Conservation (phyloP, 2,797 vertebrate genomes). For the Ataeniobius toweri region DNA sequence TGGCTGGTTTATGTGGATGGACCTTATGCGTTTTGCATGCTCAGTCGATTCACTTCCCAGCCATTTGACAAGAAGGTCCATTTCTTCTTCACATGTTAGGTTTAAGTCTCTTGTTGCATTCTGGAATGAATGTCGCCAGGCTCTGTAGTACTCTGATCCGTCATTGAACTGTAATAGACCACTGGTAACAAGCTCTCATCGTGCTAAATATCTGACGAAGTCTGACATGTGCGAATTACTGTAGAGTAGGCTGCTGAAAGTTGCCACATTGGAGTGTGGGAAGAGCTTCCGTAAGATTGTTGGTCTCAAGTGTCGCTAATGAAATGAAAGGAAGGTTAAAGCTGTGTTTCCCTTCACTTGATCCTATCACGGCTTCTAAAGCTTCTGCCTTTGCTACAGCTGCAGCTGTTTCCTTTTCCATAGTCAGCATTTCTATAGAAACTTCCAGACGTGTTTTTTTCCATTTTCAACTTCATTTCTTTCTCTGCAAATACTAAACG, state of each 20-base stretch:
- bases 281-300: neutral
- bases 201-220: neutral
- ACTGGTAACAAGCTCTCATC: conserved; percentile 14
- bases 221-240: neutral
- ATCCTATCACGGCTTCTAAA: conserved; percentile 2
- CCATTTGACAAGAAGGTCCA: neutral
- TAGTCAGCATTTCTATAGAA: neutral
- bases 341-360: neutral
- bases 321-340: conserved; percentile 3
- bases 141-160: conserved; percentile 23
- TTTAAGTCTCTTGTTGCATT: neutral
- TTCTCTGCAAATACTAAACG: too few relatives aligned
- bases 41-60: neutral
- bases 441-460: neutral
- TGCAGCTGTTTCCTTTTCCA: neutral
- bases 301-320: neutral
- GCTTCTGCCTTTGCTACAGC: conserved; percentile 3
- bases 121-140: neutral
- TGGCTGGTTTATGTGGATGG: neutral
- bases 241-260: neutral
- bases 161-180: conserved; percentile 49
- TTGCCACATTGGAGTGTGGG: neutral
- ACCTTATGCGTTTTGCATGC: neutral
- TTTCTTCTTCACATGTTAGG: conserved; percentile 4
- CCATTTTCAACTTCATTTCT: neutral